phyloP scores from a whole-genome alignment of 2,888 invertebrate genomes.

The Cistogaster globosa region DNA sequence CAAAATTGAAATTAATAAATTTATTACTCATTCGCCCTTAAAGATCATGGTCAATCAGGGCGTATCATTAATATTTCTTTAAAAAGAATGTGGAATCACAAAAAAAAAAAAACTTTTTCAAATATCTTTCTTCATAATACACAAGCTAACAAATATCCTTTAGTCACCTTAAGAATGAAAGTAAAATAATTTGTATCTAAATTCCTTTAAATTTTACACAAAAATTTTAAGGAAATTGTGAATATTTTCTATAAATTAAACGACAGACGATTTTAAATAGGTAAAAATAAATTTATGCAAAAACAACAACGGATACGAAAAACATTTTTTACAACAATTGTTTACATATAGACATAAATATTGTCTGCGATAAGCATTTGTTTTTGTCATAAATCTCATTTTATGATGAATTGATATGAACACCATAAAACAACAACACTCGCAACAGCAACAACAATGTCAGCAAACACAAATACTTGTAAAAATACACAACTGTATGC shows the following conservation, averaged over 20 bases:
- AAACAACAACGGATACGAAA: not conserved
- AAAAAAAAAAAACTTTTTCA: too few species aligned
- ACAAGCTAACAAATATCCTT: not conserved
- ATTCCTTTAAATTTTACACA: not conserved
- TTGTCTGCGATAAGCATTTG: constrained; percentile 82
- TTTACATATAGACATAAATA: constrained; percentile 59
- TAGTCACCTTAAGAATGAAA: not conserved
- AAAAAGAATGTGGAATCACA: too few species aligned
- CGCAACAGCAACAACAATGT: constrained; percentile 11
- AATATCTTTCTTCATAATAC: too few species aligned
- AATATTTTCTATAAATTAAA: constrained; percentile 26
- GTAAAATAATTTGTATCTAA: not conserved
- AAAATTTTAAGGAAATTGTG: not conserved
- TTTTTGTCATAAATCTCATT: constrained; percentile 82
- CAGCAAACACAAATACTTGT: constrained; percentile 8
- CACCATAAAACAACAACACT: constrained; percentile 60
- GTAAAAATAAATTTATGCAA: constrained; percentile 45
- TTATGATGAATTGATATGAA: constrained; percentile 82
- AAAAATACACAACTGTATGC: constrained; percentile 39
- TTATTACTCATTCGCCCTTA: too few species aligned
- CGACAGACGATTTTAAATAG: constrained; percentile 46
- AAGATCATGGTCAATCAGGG: too few species aligned
- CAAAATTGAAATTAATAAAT: too few species aligned
- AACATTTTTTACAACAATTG: constrained; percentile 43
- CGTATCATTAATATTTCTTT: too few species aligned